A percentile compares a stretch with the other conserved stretches of the same genome.
These are phyloP conservation scores for Subacronicta megacephala DNA, from an alignment of 2,888 invertebrate genomes.

Conservation along the genomic window DNA sequence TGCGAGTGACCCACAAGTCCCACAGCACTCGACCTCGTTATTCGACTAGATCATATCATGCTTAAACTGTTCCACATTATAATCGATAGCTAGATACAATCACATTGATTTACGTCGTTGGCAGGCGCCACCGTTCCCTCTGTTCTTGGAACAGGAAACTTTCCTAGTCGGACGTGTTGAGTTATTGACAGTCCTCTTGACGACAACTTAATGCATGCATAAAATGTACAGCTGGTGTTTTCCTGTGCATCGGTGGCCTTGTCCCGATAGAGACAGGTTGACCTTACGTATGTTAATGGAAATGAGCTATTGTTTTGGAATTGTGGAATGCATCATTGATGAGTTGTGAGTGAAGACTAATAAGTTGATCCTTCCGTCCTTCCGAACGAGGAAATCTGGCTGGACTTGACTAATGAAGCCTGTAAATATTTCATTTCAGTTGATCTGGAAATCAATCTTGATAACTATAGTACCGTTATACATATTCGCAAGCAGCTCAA, in stretches of 20 bases:
- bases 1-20: conserved; percentile 71
- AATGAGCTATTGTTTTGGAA: conserved; percentile 48
- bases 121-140: conserved; percentile 14
- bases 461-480: too few species aligned
- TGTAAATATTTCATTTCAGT: too few species aligned
- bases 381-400: conserved; percentile 13
- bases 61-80: conserved; percentile 54
- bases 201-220: conserved; percentile 19
- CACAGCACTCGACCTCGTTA: conserved; percentile 63
- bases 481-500: too few species aligned
- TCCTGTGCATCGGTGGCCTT: conserved; percentile 42
- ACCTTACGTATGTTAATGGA: conserved; percentile 47
- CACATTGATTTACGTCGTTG: conserved; percentile 42
- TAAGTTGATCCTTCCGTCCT: conserved; percentile 24
- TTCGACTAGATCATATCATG: conserved; percentile 50
- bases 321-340: conserved; percentile 47
- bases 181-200: conserved; percentile 33
- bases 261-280: conserved; percentile 39
- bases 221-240: conserved; percentile 29
- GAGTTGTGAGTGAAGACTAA: conserved; percentile 22
- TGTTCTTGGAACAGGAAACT: conserved; percentile 33
- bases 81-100: conserved; percentile 35
- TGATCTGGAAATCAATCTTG: not conserved
- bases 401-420: not conserved
- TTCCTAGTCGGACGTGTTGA: conserved; percentile 29